Conservation (phyloP, 2,797 vertebrate genomes). For the Amphiprion clarkii region DNA sequence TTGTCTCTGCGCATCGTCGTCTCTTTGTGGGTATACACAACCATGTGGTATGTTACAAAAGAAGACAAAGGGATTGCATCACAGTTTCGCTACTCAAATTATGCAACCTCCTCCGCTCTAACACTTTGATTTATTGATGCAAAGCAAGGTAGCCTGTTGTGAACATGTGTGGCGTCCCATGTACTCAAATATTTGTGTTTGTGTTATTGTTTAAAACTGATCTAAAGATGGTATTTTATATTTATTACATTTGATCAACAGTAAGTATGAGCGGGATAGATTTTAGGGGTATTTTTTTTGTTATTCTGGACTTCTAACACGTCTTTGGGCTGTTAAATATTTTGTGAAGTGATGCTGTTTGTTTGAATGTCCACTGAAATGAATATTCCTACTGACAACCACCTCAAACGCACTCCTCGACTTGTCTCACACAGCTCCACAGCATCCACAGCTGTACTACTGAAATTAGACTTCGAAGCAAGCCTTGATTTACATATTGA, state of each 20-base stretch:
- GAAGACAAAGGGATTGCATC: conserved; percentile 82
- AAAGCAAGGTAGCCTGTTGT: conserved; percentile 60
- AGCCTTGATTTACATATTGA: conserved; percentile 75
- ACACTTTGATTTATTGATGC: conserved; percentile 78
- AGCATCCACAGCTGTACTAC: conserved; percentile 65
- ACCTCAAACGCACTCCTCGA: conserved; percentile 45
- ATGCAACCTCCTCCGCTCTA: conserved; percentile 62
- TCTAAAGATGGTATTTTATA: conserved; percentile 6
- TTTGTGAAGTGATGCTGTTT: conserved; percentile 38
- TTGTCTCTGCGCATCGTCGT: conserved; percentile 54
- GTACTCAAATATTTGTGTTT: conserved; percentile 39
- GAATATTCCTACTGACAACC: conserved; percentile 56
- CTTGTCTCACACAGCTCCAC: conserved; percentile 44
- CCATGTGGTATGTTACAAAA: conserved; percentile 69
- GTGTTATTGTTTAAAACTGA: conserved; percentile 36
- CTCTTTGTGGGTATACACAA: conserved; percentile 65
- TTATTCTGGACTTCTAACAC: conserved; percentile 18
- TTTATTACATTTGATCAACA: neutral
- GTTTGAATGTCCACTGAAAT: conserved; percentile 62
- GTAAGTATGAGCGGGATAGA: neutral
- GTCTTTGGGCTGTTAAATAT: conserved; percentile 30
- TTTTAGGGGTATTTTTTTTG: neutral
- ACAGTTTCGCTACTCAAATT: conserved; percentile 67
- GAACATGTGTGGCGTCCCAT: conserved; percentile 61
- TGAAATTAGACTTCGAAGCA: conserved; percentile 67